phyloP scores from a whole-genome alignment of 2,888 invertebrate species.

The Tachina grossa region DNA sequence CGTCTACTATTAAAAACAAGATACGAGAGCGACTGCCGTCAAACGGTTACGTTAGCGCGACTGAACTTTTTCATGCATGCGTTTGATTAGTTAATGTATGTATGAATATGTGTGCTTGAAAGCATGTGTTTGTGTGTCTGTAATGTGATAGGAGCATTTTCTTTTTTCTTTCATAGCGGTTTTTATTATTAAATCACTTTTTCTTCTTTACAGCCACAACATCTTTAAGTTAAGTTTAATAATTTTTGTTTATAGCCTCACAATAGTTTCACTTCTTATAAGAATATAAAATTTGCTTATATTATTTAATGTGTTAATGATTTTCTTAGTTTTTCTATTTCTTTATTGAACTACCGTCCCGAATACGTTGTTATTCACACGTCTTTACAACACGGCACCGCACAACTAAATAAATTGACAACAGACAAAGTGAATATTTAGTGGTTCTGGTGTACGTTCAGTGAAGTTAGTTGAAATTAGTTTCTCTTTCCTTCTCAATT shows the following conservation, averaged over 20 bases:
- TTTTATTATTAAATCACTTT: conserved; percentile 50
- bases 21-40: conserved; percentile 60
- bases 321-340: conserved; percentile 47
- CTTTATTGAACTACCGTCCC: conserved; percentile 12
- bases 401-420: conserved; percentile 67
- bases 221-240: not conserved
- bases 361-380: conserved; percentile 35
- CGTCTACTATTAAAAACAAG: conserved; percentile 62
- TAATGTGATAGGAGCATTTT: conserved; percentile 33
- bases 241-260: conserved; percentile 36
- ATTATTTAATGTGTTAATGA: conserved; percentile 67
- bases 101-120: conserved; percentile 21
- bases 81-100: conserved; percentile 60
- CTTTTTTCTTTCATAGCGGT: conserved; percentile 57
- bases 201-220: not conserved
- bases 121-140: conserved; percentile 41
- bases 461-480: conserved; percentile 18
- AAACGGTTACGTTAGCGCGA: conserved; percentile 65
- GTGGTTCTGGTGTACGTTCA: conserved; percentile 49
- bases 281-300: conserved; percentile 45
- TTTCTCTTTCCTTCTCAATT: conserved; percentile 36
- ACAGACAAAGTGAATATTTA: conserved; percentile 44
- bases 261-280: conserved; percentile 20
- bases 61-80: conserved; percentile 62
- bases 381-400: conserved; percentile 64